Evolutionary conservation across 1,140 invertebrate genomes (phyloP), one percentile per base, ranked within the genome.

Genomic region (Cheumatopsyche charites): DNA sequence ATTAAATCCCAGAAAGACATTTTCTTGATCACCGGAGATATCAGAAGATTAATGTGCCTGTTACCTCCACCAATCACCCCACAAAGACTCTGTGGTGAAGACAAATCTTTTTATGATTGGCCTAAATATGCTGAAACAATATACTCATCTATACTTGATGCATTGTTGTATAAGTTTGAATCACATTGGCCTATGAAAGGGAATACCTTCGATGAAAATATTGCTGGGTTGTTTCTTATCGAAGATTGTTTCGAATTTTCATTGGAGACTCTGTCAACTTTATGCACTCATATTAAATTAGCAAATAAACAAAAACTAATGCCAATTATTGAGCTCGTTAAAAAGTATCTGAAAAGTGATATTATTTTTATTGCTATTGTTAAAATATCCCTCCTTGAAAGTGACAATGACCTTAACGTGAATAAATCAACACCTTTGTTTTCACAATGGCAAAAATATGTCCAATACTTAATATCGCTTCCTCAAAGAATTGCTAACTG

Each of bases 401-500:
- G 79, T 26, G 62, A 77, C 42, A 78, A 79, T 17, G 78, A 78
- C 67, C 23, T 75, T 5, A 47, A 25, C 73, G 79, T 78, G 61
- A 78, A 67, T 15, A 73, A 67, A 58, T 71, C 69, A 0, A 72
- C 75, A 0, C 71, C 69, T 26, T 36, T 52, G 1, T 76, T 73
- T 52, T 52, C 68, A 1, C 78, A 81, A 12, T 90, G 87, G 87
- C 80, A 86, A 42, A 81, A 80, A 26, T 85, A 84, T 15, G 80
- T 91, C 0, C 89, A 91, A 77, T 77, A 88, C 25, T 68, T 93
- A 43, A 79, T 88, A 0, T 89, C 89, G 1, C 73, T 93, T 58
- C 91, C 91, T 0, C 87, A 83, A 74, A 80, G 88, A 72, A 80
- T 93, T 0, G 89, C 90, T 3, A 94, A 93, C 78, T 85, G 83